Evolutionary conservation across 2,797 vertebrate species (phyloP).

Genomic region (Periparus ater): DNA sequence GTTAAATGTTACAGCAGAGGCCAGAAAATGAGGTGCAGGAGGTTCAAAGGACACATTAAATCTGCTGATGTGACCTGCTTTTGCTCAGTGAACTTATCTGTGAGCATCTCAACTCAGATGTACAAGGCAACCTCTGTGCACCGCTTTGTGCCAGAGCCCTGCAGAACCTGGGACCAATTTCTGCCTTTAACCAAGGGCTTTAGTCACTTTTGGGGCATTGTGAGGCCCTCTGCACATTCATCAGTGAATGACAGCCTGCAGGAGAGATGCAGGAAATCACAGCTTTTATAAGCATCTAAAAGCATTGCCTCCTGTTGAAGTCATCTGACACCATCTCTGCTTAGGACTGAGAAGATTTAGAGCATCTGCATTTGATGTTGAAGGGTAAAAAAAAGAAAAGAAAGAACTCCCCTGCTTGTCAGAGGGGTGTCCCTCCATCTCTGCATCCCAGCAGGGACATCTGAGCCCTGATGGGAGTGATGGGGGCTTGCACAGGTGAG

Average conservation of each 20-base stretch:
- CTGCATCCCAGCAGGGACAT: background rate
- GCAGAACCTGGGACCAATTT: background rate
- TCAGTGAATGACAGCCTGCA: background rate
- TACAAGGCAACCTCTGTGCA: background rate
- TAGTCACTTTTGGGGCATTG: background rate
- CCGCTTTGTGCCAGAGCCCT: background rate
- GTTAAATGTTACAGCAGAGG: background rate
- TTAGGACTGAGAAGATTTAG: background rate
- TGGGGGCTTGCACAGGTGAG: background rate
- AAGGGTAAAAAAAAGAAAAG: background rate
- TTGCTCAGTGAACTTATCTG: background rate
- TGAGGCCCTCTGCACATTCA: background rate
- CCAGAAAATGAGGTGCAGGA: background rate
- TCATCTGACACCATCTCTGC: background rate
- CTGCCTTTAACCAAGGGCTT: background rate
- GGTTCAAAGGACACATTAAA: constrained; percentile 15
- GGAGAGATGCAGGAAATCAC: background rate
- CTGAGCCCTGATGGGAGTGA: background rate
- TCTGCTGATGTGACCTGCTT: constrained; percentile 6
- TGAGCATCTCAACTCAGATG: background rate
- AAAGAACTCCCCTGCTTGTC: background rate
- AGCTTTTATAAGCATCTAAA: background rate
- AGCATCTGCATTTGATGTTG: background rate
- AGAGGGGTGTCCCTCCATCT: background rate
- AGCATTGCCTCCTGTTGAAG: background rate